These are phyloP conservation scores for Pseudoatta argentina DNA, from an alignment of 1,140 invertebrate species.

Conservation along the genomic window DNA sequence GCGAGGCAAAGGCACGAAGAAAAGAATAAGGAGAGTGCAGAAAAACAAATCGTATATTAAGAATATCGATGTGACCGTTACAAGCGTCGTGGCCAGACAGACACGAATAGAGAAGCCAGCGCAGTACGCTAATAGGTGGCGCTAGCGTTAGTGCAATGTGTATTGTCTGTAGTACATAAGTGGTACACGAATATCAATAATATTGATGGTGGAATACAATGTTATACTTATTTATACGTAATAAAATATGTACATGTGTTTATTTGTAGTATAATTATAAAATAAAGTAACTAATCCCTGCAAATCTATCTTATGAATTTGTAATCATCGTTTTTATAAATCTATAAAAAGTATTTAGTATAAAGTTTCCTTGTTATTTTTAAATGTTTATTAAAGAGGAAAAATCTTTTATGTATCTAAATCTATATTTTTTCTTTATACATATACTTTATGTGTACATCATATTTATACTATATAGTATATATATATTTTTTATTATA, in stretches of 20 bases:
- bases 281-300: not conserved
- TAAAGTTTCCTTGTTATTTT: not conserved
- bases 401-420: not conserved
- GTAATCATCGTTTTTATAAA: not conserved
- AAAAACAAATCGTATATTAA: too few relatives aligned
- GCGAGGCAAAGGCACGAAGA: too few relatives aligned
- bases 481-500: not conserved
- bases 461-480: not conserved
- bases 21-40: too few relatives aligned
- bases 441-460: not conserved
- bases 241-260: not conserved
- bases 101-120: too few relatives aligned
- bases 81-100: too few relatives aligned
- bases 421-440: not conserved
- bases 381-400: not conserved
- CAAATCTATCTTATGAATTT: too few relatives aligned
- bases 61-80: too few relatives aligned
- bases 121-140: too few relatives aligned
- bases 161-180: too few relatives aligned
- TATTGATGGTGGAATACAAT: slow-evolving; percentile 1
- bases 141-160: too few relatives aligned
- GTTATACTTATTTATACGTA: not conserved
- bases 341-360: slow-evolving; percentile 3
- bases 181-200: too few relatives aligned
- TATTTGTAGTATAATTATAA: not conserved